These are phyloP conservation scores for Callithrix jacchus DNA, from an alignment of 2,113 vertebrate genomes.

Conservation along the genomic window DNA sequence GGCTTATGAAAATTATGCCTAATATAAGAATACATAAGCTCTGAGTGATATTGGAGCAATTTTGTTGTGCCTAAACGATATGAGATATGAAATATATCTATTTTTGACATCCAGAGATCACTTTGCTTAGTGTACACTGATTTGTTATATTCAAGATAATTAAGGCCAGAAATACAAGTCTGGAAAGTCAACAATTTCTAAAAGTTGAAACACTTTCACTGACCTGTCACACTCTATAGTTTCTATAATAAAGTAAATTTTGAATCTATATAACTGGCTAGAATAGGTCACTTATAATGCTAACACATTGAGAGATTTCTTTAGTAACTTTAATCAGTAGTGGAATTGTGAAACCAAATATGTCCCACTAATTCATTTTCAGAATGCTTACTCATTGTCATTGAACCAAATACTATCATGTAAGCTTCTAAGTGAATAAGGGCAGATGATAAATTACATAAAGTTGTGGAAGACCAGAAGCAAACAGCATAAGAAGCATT, in stretches of 20 bases:
- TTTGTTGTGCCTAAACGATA: not conserved
- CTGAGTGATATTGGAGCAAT: not conserved
- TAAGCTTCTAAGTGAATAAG: not conserved
- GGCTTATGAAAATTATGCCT: constrained; percentile 35
- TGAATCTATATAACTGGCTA: not conserved
- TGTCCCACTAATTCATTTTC: constrained; percentile 8
- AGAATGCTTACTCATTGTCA: not conserved
- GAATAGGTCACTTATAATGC: not conserved
- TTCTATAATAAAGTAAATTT: not conserved
- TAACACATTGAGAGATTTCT: not conserved
- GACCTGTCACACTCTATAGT: not conserved
- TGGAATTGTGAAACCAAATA: constrained; percentile 29
- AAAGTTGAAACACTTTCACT: constrained; percentile 47
- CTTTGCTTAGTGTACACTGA: not conserved
- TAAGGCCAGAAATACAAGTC: constrained; percentile 38
- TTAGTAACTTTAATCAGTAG: constrained; percentile 34
- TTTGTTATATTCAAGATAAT: constrained; percentile 30
- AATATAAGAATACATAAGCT: constrained; percentile 35
- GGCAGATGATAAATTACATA: not conserved
- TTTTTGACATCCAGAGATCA: not conserved
- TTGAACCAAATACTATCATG: not conserved
- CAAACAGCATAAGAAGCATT: not conserved
- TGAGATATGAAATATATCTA: not conserved
- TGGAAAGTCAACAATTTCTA: constrained; percentile 34
- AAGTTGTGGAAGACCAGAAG: not conserved